Evolutionary conservation across 1,140 invertebrate genomes (phyloP).

Genomic region (Vanessa atalanta): DNA sequence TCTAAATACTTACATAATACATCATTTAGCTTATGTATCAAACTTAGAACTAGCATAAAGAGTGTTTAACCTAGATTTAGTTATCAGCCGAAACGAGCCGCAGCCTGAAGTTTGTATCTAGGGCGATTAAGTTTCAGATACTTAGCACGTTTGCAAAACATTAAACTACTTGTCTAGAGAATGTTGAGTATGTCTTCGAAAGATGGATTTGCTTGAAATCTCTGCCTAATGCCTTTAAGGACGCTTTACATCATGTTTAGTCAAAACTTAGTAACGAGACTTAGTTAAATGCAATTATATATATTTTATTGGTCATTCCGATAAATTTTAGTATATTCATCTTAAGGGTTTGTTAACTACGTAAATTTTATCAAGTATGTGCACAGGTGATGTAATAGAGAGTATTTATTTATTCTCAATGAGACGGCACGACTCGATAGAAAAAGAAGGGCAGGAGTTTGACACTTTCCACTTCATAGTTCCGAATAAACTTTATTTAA

Average conservation of each 20-base stretch:
- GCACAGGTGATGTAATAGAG: too few relatives aligned
- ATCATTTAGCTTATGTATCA: not conserved
- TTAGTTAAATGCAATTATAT: not conserved
- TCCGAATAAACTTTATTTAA: too few relatives aligned
- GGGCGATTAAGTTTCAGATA: constrained; percentile 31
- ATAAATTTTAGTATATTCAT: too few relatives aligned
- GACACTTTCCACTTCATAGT: too few relatives aligned
- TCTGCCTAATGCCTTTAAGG: not conserved
- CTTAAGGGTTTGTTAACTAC: too few relatives aligned
- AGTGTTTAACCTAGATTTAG: constrained; percentile 37
- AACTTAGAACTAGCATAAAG: constrained; percentile 23
- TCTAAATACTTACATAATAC: not conserved
- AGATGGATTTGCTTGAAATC: constrained; percentile 5
- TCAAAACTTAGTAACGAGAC: too few relatives aligned
- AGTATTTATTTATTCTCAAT: too few relatives aligned
- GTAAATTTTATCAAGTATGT: too few relatives aligned
- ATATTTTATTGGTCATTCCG: too few relatives aligned
- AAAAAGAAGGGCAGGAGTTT: too few relatives aligned
- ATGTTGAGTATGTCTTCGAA: not conserved
- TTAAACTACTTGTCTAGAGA: constrained; percentile 15
- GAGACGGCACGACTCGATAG: too few relatives aligned
- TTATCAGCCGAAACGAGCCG: constrained; percentile 32
- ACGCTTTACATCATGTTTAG: not conserved
- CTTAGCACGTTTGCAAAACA: constrained; percentile 29
- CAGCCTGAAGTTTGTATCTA: constrained; percentile 25